Conservation (phyloP, 2,888 invertebrate species). For the Diplolepis rosae region DNA sequence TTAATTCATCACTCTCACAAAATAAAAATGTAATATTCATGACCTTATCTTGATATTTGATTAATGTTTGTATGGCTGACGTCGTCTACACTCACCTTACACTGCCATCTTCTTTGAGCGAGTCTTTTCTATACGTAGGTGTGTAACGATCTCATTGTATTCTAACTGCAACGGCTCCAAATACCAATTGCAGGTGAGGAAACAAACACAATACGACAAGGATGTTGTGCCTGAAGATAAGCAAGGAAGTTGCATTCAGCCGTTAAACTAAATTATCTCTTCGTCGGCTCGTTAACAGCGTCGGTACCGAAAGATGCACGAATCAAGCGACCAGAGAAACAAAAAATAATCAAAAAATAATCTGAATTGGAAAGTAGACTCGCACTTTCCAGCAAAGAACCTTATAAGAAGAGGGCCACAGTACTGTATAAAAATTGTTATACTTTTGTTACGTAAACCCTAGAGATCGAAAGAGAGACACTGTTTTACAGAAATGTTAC, state of each 20-base stretch:
- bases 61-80: not conserved
- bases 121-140: constrained; percentile 5
- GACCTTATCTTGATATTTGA: not conserved
- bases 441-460: too few relatives aligned
- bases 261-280: constrained; percentile 64
- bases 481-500: too few relatives aligned
- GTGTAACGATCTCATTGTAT: constrained; percentile 23
- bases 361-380: constrained; percentile 42
- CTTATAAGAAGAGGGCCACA: too few relatives aligned
- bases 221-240: constrained; percentile 58
- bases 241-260: constrained; percentile 52
- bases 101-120: not conserved
- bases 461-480: too few relatives aligned
- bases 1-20: not conserved
- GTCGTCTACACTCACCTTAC: not conserved
- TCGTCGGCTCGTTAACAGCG: constrained; percentile 64
- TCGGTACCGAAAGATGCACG: constrained; percentile 33
- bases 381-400: not conserved
- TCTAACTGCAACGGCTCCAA: constrained; percentile 38
- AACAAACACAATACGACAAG: constrained; percentile 55
- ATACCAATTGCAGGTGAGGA: constrained; percentile 63
- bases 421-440: too few relatives aligned
- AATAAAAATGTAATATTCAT: constrained; percentile 3
- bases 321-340: constrained; percentile 2
- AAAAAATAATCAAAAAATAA: constrained; percentile 35